Base-by-base conservation (phyloP, 92 coral and sea anemone genomes). In the Parazoanthus atlanticus region DNA sequence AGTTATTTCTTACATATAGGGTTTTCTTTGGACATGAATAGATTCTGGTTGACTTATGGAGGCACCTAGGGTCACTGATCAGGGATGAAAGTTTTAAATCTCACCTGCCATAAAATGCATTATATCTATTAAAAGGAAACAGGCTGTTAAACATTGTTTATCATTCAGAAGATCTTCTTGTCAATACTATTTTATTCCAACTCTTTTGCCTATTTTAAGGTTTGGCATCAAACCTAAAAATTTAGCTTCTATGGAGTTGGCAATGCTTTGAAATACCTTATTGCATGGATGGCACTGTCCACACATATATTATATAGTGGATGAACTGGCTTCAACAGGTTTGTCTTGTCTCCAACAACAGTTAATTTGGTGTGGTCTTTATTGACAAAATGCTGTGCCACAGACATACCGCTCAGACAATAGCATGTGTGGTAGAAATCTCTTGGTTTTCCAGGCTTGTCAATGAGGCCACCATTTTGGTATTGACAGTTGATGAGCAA, bases 381-480 rank as follows among this genome's bases (percentile, higher is more conserved):
- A 81, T 91, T 92, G 58, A 91, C 91, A 84, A 97, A 97, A 81
- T 95, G 96, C 89, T 97, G 99, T 16, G 99, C 98, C 28, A 97
- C 96, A 73, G 99, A 97, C 49, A 97, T 88, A 11, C 99, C 99
- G 89, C 98, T 95, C 21, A 97, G 92, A 77, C 99, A 97, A 84
- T 97, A 97, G 69, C 99, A 97, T 29, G 99, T 97, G 88, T 97
- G 99, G 75, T 97, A 97, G 84, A 93, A 97, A 85, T 97, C 99
- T 6, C 99, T 91, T 12, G 94, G 88, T 91, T 97, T 97, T 6
- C 99, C 99, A 31, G 99, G 99, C 82, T 97, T 97, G 93, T 97
- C 99, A 87, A 97, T 85, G 76, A 97, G 87, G 29, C 99, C 99
- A 67, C 99, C 99, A 23, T 92, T 92, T 67, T 86, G 95, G 67